phyloP scores from a whole-genome alignment of 2,888 invertebrate species.

The Hirtodrosophila cameraria region DNA sequence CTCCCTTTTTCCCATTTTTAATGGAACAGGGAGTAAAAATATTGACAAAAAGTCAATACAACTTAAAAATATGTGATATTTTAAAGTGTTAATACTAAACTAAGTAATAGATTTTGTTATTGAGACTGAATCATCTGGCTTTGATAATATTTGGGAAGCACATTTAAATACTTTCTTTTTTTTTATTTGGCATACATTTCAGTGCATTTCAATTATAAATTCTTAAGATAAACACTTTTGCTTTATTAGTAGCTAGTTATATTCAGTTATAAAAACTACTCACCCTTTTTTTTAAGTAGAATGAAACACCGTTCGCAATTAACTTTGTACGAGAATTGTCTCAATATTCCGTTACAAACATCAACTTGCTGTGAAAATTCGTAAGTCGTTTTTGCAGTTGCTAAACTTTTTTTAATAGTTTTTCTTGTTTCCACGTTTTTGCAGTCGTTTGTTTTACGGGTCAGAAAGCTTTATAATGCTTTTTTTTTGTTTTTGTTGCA shows the following conservation, averaged over 20 bases:
- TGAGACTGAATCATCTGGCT: no score
- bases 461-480: slow-evolving; percentile 17
- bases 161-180: no score
- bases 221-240: background rate
- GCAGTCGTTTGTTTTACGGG: slow-evolving; percentile 26
- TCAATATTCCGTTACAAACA: slow-evolving; percentile 55
- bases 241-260: background rate
- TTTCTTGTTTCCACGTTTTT: slow-evolving; percentile 9
- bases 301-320: slow-evolving; percentile 34
- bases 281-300: slow-evolving; percentile 38
- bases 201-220: no score
- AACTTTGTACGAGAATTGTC: slow-evolving; percentile 45
- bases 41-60: no score
- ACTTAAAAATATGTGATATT: no score
- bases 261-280: slow-evolving; percentile 15
- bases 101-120: no score
- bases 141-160: no score
- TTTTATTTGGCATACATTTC: background rate
- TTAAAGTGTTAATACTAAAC: no score
- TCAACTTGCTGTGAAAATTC: slow-evolving; percentile 63
- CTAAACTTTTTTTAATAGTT: slow-evolving; percentile 30
- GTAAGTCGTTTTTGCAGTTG: slow-evolving; percentile 53
- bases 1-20: no score
- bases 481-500: slow-evolving; percentile 7
- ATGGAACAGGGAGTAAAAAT: no score